Conservation (phyloP, 1,140 invertebrate species). For the Nixonia krombeini region DNA sequence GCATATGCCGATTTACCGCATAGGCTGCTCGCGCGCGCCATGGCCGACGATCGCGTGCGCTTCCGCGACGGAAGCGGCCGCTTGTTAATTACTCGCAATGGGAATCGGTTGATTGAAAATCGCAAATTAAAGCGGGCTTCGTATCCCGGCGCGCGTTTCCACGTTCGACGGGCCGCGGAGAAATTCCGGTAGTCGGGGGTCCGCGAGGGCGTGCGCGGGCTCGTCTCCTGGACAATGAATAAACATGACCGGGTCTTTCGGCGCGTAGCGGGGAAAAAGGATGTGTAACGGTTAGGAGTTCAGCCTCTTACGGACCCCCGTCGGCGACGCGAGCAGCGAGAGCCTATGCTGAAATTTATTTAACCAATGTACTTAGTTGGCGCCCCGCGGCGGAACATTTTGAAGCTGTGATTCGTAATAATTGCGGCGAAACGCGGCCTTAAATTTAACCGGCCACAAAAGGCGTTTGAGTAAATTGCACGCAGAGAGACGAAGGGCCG, state of each 20-base stretch:
- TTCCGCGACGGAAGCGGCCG: constrained; percentile 15
- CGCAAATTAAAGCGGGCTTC: too few species aligned
- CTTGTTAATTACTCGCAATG: constrained; percentile 26
- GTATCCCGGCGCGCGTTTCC: too few species aligned
- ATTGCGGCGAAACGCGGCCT: constrained; percentile 59
- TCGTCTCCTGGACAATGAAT: constrained; percentile 13
- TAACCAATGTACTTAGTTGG: constrained; percentile 58
- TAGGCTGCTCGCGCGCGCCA: constrained; percentile 12
- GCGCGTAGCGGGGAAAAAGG: constrained; percentile 14
- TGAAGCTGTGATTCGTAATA: constrained; percentile 58
- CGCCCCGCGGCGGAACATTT: constrained; percentile 55
- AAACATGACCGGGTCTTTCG: constrained; percentile 8
- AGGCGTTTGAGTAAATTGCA: constrained; percentile 50
- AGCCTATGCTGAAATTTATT: constrained; percentile 60
- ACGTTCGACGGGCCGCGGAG: too few species aligned
- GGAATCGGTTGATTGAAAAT: constrained; percentile 24
- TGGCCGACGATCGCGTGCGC: constrained; percentile 19
- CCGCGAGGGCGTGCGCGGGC: too few species aligned
- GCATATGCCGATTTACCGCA: constrained; percentile 44
- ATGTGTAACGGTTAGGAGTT: constrained; percentile 47
- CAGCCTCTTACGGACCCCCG: constrained; percentile 36
- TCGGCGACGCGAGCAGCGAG: constrained; percentile 45
- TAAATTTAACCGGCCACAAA: constrained; percentile 55
- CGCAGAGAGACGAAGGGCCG: constrained; percentile 39
- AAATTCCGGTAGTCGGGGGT: too few species aligned